Conservation (phyloP, 2,113 vertebrate genomes). For the Cettia cetti region DNA sequence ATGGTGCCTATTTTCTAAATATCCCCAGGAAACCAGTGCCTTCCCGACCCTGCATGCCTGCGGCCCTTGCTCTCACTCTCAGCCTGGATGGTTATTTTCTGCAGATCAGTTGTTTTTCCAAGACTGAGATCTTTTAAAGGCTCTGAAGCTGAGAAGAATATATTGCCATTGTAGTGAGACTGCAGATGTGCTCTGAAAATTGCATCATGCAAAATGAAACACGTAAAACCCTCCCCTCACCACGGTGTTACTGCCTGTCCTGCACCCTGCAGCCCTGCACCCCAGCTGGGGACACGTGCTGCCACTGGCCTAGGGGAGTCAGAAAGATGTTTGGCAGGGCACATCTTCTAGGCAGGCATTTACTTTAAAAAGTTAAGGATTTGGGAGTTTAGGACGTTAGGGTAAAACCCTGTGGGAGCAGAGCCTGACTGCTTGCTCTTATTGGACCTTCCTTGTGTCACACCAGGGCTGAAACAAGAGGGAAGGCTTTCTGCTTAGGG, state of each 20-base stretch:
- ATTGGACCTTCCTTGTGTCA: not conserved
- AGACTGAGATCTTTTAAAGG: not conserved
- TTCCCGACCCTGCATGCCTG: fast-evolving
- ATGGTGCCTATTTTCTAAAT: not conserved
- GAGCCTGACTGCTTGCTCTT: not conserved
- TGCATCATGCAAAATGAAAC: not conserved
- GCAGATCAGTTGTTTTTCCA: not conserved
- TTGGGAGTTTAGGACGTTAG: not conserved
- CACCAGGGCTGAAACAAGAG: not conserved
- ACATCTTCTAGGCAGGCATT: not conserved
- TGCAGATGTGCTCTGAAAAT: slow-evolving; percentile 18
- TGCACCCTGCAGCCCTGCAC: not conserved
- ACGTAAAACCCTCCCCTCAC: not conserved
- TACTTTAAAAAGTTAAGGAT: not conserved
- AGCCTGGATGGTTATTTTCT: not conserved
- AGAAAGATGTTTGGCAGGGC: not conserved
- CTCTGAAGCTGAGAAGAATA: not conserved
- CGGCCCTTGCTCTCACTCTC: not conserved
- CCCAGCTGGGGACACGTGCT: not conserved
- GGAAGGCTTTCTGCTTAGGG: not conserved
- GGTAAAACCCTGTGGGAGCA: not conserved
- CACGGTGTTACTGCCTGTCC: not conserved
- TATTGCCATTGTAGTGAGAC: not conserved
- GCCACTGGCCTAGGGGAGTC: not conserved
- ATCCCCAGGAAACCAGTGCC: not conserved